A percentile compares a stretch with the other conserved stretches of the same genome.
Conservation (phyloP, 1,140 invertebrate genomes). For the Megalopta genalis region DNA sequence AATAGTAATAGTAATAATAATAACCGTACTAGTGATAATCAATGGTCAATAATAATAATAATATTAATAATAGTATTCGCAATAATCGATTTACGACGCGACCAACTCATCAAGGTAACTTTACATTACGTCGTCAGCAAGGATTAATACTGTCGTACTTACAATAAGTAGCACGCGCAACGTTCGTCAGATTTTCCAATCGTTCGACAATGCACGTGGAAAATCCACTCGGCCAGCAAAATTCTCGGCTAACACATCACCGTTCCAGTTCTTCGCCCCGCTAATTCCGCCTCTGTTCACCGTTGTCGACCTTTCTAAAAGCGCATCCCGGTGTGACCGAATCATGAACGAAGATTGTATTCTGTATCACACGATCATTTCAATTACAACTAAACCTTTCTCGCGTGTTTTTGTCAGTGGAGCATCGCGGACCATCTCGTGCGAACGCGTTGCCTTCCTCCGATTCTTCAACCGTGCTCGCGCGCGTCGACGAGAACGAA, state of each 20-base stretch:
- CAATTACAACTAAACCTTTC: background rate
- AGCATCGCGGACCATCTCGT: no score
- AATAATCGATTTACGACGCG: conserved; percentile 6
- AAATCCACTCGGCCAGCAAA: no score
- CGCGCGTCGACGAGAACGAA: background rate
- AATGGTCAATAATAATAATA: conserved; percentile 1
- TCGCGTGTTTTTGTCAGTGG: background rate
- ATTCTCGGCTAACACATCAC: no score
- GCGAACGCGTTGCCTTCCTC: no score
- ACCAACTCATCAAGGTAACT: conserved; percentile 35
- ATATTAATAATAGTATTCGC: conserved; percentile 51
- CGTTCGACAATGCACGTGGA: conserved; percentile 4
- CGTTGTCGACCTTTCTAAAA: background rate
- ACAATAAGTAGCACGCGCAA: conserved; percentile 68
- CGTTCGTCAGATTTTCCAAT: conserved; percentile 26
- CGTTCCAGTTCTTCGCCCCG: no score
- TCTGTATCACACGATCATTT: conserved; percentile 1
- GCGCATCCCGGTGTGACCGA: background rate
- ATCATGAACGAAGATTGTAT: conserved; percentile 1
- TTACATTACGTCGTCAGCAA: conserved; percentile 59
- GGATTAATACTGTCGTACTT: conserved; percentile 75
- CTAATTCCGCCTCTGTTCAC: no score
- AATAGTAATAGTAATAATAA: no score
- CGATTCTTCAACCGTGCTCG: no score
- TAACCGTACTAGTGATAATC: no score